phyloP scores from a whole-genome alignment of 2,797 vertebrate genomes.

The Sebastes variabilis region DNA sequence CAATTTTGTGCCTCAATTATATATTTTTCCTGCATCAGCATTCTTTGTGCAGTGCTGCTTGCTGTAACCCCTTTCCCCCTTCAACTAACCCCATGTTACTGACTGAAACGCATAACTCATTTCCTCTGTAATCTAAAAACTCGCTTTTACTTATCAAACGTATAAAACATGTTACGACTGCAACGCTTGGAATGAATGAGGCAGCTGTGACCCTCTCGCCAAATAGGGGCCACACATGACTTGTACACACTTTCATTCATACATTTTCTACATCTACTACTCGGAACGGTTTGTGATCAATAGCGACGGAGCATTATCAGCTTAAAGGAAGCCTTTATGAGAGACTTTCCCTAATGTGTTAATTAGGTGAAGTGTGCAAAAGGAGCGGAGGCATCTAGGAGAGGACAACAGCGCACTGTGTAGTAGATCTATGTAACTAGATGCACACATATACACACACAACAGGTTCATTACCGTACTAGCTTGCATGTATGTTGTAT shows the following conservation, averaged over 20 bases:
- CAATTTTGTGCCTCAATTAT: constrained; percentile 85
- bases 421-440: constrained; percentile 82
- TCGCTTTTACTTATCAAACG: constrained; percentile 72
- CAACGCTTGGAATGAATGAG: constrained; percentile 74
- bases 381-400: constrained; percentile 47
- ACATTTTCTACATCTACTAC: constrained; percentile 76
- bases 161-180: constrained; percentile 64
- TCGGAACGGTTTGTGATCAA: constrained; percentile 58
- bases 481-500: constrained; percentile 87
- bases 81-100: constrained; percentile 80
- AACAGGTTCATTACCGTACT: constrained; percentile 79
- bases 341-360: constrained; percentile 49
- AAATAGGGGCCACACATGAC: constrained; percentile 51
- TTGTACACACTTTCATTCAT: constrained; percentile 74
- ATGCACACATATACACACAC: constrained; percentile 73
- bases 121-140: constrained; percentile 81
- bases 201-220: constrained; percentile 63
- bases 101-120: constrained; percentile 81
- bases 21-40: constrained; percentile 82
- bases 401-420: constrained; percentile 63
- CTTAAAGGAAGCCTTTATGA: constrained; percentile 52
- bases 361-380: constrained; percentile 51
- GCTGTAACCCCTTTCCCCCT: constrained; percentile 66
- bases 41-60: constrained; percentile 79
- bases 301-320: constrained; percentile 49